Evolutionary conservation across 2,797 vertebrate genomes (phyloP), one percentile per base, ranked within the genome.

Genomic region (Menidia menidia): DNA sequence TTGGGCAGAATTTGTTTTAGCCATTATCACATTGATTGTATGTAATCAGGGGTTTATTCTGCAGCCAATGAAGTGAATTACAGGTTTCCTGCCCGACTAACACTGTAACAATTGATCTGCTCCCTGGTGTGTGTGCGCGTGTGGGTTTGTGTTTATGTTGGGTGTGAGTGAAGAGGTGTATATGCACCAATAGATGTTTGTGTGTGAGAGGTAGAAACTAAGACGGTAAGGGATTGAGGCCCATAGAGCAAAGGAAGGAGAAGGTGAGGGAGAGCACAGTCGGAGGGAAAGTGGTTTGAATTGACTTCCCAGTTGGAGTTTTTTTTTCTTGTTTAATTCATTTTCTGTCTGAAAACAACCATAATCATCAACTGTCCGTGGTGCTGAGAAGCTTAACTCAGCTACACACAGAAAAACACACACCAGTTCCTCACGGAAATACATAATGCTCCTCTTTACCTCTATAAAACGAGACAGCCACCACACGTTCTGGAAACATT

Each of bases 21-120:
- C 93, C 92, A 92, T 96, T 95, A 94, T 94, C 94, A 86, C 92
- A 93, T 95, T 95, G 94, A 95, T 95, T 95, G 92, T 90, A 93
- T 93, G 93, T 95, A 96, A 96, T 97, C 94, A 96, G 93, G 89
- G 96, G 92, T 94, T 94, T 94, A 92, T 93, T 94, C 91, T 92
- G 91, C 88, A 92, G 94, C 95, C 94, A 92, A 95, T 96, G 95
- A 96, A 95, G 94, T 96, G 96, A 95, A 96, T 95, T 92, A 94
- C 96, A 95, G 92, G 95, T 95, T 94, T 96, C 94, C 94, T 94
- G 93, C 85, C 83, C 83, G 92, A 93, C 89, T 96, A 96, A 96
- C 96, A 93, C 94, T 94, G 94, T 97, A 97, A 96, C 95, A 96
- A 98, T 97, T 97, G 97, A 98, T 97, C 95, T 94, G 89, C 93